A percentile compares a stretch with the other conserved stretches of the same genome.
phyloP scores from a whole-genome alignment of 2,113 vertebrate species.

The Cathartes aura region DNA sequence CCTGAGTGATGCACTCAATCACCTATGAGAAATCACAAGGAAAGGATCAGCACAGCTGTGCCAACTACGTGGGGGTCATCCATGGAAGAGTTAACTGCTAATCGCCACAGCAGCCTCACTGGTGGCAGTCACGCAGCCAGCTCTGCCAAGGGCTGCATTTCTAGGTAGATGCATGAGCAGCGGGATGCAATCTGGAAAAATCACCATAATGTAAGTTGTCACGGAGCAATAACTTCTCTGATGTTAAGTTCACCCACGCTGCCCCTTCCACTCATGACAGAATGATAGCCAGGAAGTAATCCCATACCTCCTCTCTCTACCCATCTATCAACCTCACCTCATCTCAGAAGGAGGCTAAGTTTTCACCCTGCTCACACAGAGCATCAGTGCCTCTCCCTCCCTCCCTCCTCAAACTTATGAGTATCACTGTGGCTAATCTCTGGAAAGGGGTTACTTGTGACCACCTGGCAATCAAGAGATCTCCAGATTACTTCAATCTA shows the following conservation, averaged over 20 bases:
- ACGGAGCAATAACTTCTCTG: not conserved
- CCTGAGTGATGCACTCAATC: slow-evolving; percentile 99
- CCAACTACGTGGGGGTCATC: not conserved
- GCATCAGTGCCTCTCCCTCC: not conserved
- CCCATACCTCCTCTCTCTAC: not conserved
- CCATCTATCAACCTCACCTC: not conserved
- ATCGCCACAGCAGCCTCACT: not conserved
- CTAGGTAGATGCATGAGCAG: not conserved
- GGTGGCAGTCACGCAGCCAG: not conserved
- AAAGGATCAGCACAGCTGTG: not conserved
- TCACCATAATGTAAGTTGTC: not conserved
- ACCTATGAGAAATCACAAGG: slow-evolving; percentile 79
- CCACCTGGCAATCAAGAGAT: not conserved
- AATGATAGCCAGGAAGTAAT: not conserved
- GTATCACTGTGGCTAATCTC: not conserved
- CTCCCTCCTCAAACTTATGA: not conserved
- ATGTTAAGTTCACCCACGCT: not conserved
- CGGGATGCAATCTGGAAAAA: rapidly evolving
- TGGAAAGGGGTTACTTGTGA: not conserved
- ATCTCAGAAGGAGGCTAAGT: not conserved
- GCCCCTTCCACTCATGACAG: not conserved
- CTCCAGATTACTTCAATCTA: not conserved
- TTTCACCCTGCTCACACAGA: not conserved
- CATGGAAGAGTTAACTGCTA: not conserved
- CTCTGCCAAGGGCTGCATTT: not conserved